These are phyloP conservation scores for Mystacides longicornis DNA, from an alignment of 2,888 invertebrate genomes.

Conservation along the genomic window DNA sequence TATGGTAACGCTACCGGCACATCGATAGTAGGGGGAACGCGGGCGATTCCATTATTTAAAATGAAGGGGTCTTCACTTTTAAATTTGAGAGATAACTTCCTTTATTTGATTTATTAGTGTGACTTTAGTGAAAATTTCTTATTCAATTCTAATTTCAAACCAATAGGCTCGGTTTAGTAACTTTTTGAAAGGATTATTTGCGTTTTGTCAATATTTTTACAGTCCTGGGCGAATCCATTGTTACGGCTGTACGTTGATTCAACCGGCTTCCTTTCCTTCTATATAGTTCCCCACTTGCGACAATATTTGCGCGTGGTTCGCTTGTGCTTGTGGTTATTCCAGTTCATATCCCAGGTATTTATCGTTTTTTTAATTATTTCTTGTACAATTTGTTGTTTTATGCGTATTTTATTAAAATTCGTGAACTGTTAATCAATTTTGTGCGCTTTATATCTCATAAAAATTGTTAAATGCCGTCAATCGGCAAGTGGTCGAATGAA, in stretches of 20 bases:
- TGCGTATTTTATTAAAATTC: background rate
- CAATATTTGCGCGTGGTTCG: slow-evolving; percentile 22
- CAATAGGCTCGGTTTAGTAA: background rate
- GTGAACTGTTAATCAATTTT: background rate
- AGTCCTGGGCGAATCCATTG: slow-evolving; percentile 18
- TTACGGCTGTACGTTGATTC: slow-evolving; percentile 17
- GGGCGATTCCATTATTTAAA: slow-evolving; percentile 27
- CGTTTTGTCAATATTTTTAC: no score
- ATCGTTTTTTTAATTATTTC: background rate
- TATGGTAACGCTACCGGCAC: slow-evolving; percentile 62
- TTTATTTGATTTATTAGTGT: background rate
- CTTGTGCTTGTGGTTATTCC: slow-evolving; percentile 14
- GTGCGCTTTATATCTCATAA: background rate
- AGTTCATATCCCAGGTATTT: slow-evolving; percentile 15
- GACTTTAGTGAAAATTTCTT: background rate
- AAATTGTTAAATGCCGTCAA: slow-evolving; percentile 7
- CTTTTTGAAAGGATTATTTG: slow-evolving; percentile 4
- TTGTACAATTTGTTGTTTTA: slow-evolving; percentile 1
- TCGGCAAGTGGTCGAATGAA: slow-evolving; percentile 1
- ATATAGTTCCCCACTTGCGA: slow-evolving; percentile 18
- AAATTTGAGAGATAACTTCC: background rate
- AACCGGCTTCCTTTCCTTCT: slow-evolving; percentile 16
- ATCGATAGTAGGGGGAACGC: slow-evolving; percentile 11
- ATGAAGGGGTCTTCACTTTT: slow-evolving; percentile 40
- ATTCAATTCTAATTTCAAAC: background rate